Evolutionary conservation across 1,140 invertebrate species (phyloP).

Genomic region (Drosophila neocordata): DNA sequence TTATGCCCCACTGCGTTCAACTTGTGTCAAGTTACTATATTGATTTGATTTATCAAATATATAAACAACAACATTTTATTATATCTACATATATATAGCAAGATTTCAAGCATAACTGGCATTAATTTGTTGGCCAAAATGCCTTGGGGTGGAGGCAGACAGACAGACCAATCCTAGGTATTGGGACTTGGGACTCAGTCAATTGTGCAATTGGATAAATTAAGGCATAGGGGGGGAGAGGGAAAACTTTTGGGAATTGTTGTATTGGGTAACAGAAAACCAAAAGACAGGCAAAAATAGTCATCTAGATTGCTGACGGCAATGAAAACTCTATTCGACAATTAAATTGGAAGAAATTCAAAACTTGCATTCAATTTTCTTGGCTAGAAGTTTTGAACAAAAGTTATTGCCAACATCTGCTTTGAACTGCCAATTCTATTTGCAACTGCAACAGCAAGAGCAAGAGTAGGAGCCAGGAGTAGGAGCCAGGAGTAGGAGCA

Average conservation of each 20-base stretch:
- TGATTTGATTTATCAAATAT: conserved; percentile 43
- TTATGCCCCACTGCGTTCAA: conserved; percentile 19
- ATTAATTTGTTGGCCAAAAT: conserved; percentile 8
- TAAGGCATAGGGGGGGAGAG: conserved; percentile 40
- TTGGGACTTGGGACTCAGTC: conserved; percentile 2
- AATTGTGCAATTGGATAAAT: conserved; percentile 57
- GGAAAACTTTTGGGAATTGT: conserved; percentile 11
- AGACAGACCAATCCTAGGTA: conserved; percentile 9
- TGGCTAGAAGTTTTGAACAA: conserved; percentile 34
- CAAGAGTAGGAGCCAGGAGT: too few relatives aligned
- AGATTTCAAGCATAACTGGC: not conserved
- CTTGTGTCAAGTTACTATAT: conserved; percentile 18
- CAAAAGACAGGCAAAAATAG: conserved; percentile 28
- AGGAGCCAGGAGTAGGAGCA: too few relatives aligned
- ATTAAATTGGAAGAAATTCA: not conserved
- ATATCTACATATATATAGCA: too few relatives aligned
- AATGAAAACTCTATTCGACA: conserved; percentile 22
- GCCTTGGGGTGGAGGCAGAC: conserved; percentile 8
- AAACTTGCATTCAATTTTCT: conserved; percentile 1
- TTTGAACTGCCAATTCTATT: not conserved
- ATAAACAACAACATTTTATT: conserved; percentile 5
- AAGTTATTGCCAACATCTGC: conserved; percentile 25
- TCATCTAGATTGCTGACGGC: conserved; percentile 21
- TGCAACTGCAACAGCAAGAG: not conserved
- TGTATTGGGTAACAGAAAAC: conserved; percentile 33